Evolutionary conservation across 2,113 vertebrate species (phyloP).

Genomic region (Crotalus horridus): DNA sequence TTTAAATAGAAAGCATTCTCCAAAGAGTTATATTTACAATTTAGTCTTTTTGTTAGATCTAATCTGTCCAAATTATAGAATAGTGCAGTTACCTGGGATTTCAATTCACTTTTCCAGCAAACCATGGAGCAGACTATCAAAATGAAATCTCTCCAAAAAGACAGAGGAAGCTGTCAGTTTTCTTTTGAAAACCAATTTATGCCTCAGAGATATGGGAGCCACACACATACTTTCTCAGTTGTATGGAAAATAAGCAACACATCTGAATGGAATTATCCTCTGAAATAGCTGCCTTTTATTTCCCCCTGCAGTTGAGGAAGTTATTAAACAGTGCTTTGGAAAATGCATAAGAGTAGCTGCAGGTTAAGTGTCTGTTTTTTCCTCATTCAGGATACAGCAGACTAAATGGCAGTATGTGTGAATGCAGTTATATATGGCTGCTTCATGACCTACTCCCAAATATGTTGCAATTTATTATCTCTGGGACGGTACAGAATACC

Average conservation of each 20-base stretch:
- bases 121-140: background rate
- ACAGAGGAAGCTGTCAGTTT: background rate
- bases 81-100: background rate
- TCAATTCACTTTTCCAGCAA: background rate
- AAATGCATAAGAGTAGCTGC: slow-evolving; percentile 24
- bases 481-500: background rate
- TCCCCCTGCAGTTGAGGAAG: background rate
- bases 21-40: background rate
- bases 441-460: background rate
- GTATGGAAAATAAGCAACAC: background rate
- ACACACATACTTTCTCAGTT: background rate
- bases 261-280: background rate
- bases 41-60: background rate
- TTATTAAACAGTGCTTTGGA: slow-evolving; percentile 7
- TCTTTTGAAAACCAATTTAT: background rate
- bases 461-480: background rate
- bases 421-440: background rate
- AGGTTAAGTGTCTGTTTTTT: background rate
- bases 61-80: background rate
- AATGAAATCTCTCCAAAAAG: background rate
- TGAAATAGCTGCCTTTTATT: background rate
- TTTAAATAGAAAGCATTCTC: background rate
- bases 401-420: background rate
- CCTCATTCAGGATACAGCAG: background rate
- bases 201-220: background rate